Conservation (phyloP, 2,797 vertebrate genomes). For the Odontamblyopus rebecca region DNA sequence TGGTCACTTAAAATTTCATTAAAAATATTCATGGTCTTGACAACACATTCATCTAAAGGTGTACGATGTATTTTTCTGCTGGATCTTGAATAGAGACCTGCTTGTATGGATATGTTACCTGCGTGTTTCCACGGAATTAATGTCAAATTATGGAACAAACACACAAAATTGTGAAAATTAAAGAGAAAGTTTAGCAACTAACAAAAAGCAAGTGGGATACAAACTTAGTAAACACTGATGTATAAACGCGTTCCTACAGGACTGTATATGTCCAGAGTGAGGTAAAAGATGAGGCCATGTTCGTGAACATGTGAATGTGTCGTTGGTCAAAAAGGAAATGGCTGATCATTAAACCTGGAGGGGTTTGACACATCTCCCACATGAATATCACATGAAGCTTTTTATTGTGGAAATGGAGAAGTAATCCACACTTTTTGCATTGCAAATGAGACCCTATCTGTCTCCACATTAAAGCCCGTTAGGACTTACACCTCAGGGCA, state of each 20-base stretch:
- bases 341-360: constrained; percentile 47
- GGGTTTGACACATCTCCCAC: constrained; percentile 33
- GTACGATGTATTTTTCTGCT: no score
- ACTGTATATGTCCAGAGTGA: background rate
- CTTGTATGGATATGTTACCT: no score
- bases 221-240: no score
- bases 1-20: background rate
- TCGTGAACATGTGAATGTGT: constrained; percentile 35
- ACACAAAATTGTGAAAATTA: no score
- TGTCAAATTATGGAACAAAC: no score
- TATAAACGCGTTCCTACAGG: no score
- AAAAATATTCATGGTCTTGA: no score
- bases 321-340: constrained; percentile 59
- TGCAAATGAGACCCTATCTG: constrained; percentile 53
- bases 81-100: no score
- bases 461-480: constrained; percentile 43
- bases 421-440: constrained; percentile 39
- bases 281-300: constrained; percentile 8
- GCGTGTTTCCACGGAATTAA: no score
- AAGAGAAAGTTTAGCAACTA: no score
- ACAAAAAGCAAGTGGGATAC: no score
- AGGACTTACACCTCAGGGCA: constrained; percentile 17
- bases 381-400: constrained; percentile 57
- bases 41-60: no score
- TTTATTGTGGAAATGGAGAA: constrained; percentile 58